Percentiles rank a stretch among this genome's conserved stretches.
These are phyloP conservation scores for Paraplagusia blochii DNA, from an alignment of 2,113 vertebrate genomes.

Conservation along the genomic window DNA sequence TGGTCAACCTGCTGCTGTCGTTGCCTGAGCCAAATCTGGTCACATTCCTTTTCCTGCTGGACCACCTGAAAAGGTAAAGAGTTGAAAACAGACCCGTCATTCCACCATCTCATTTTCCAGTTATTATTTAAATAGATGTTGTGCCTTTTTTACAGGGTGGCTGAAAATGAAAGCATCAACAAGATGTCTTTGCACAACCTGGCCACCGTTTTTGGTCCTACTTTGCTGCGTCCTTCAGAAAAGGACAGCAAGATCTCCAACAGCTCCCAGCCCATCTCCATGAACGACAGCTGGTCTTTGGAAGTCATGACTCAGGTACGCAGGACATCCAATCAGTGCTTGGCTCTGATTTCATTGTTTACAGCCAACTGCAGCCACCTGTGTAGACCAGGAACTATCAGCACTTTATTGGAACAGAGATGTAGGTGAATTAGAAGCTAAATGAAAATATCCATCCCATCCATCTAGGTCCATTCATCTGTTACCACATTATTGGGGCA, in stretches of 20 bases:
- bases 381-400: no score
- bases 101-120: no score
- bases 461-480: no score
- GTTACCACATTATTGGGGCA: no score
- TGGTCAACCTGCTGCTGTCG: slow-evolving; percentile 93
- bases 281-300: slow-evolving; percentile 97
- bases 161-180: slow-evolving; percentile 90
- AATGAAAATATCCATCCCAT: no score
- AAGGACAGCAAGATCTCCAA: slow-evolving; percentile 94
- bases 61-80: slow-evolving; percentile 93
- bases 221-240: slow-evolving; percentile 90
- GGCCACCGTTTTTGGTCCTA: slow-evolving; percentile 96
- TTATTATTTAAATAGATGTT: background rate
- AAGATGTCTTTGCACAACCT: slow-evolving; percentile 99
- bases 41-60: slow-evolving; percentile 93
- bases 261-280: slow-evolving; percentile 89
- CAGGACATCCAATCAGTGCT: no score
- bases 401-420: no score
- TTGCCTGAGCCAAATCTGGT: slow-evolving; percentile 94
- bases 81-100: no score
- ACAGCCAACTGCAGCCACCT: no score
- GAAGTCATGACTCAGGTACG: slow-evolving; percentile 98
- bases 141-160: slow-evolving; percentile 75
- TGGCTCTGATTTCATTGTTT: no score
- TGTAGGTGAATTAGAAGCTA: no score